Conservation (phyloP, 2,888 invertebrate species). For the Metalampra italica region DNA sequence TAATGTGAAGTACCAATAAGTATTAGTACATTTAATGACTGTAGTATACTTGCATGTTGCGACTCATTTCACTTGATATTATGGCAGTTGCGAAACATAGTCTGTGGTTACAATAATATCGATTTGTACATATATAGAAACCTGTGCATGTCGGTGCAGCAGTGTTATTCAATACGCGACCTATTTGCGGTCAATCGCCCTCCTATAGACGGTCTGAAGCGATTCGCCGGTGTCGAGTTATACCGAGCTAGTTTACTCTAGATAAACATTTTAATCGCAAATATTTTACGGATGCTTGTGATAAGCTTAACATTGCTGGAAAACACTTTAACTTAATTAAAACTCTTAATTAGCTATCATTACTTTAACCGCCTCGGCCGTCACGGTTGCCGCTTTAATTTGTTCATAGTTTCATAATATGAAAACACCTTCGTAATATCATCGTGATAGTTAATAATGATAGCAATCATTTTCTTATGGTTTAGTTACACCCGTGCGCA, state of each 20-base stretch:
- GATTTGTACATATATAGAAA: slow-evolving; percentile 71
- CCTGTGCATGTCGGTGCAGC: slow-evolving; percentile 54
- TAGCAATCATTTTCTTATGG: slow-evolving; percentile 25
- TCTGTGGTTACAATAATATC: slow-evolving; percentile 64
- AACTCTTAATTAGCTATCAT: slow-evolving; percentile 53
- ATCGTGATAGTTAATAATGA: slow-evolving; percentile 29
- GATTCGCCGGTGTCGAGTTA: slow-evolving; percentile 25
- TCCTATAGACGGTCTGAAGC: slow-evolving; percentile 39
- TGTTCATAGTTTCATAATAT: slow-evolving; percentile 37
- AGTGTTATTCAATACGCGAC: slow-evolving; percentile 72
- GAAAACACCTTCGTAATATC: slow-evolving; percentile 24
- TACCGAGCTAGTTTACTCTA: slow-evolving; percentile 28
- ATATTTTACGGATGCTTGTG: background rate
- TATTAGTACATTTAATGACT: too few species aligned
- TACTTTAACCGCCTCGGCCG: slow-evolving; percentile 49
- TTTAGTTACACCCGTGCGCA: slow-evolving; percentile 4
- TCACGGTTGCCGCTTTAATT: slow-evolving; percentile 51
- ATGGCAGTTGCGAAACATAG: slow-evolving; percentile 53
- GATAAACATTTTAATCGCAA: background rate
- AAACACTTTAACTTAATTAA: slow-evolving; percentile 42
- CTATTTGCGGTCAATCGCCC: slow-evolving; percentile 68
- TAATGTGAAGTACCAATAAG: too few species aligned
- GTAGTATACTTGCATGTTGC: background rate
- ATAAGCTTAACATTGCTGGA: slow-evolving; percentile 6
- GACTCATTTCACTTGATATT: slow-evolving; percentile 1